phyloP scores from a whole-genome alignment of 2,888 invertebrate species.

The Platycheirus rosarum region DNA sequence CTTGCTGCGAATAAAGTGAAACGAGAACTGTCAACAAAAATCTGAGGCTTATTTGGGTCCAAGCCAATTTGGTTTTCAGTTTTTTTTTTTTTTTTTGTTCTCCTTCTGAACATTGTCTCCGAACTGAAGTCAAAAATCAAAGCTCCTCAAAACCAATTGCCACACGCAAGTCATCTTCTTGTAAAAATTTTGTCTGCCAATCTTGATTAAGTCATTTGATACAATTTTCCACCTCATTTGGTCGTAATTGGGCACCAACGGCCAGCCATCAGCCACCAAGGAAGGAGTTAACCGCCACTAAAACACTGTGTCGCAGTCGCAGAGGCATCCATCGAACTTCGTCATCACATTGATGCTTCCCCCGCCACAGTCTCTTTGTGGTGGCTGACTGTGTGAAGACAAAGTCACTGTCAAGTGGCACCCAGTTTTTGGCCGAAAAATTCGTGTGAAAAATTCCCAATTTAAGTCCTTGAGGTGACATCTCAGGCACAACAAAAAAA shows the following conservation, averaged over 20 bases:
- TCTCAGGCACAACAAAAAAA: slow-evolving; percentile 16
- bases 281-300: slow-evolving; percentile 66
- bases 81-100: slow-evolving; percentile 8
- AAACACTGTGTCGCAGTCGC: slow-evolving; percentile 34
- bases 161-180: slow-evolving; percentile 83
- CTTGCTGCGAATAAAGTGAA: slow-evolving; percentile 22
- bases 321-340: slow-evolving; percentile 38
- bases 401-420: slow-evolving; percentile 50
- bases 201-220: slow-evolving; percentile 81
- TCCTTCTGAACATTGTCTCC: slow-evolving; percentile 15
- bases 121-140: slow-evolving; percentile 69
- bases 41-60: slow-evolving; percentile 30
- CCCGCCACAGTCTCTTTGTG: slow-evolving; percentile 39
- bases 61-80: too few relatives aligned
- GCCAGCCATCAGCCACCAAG: slow-evolving; percentile 74
- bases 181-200: slow-evolving; percentile 75
- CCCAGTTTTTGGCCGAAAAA: slow-evolving; percentile 77
- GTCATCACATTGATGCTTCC: slow-evolving; percentile 29
- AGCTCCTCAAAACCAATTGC: slow-evolving; percentile 81
- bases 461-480: slow-evolving; percentile 65
- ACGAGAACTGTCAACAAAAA: slow-evolving; percentile 66
- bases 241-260: slow-evolving; percentile 82
- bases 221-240: slow-evolving; percentile 83
- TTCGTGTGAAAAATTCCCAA: slow-evolving; percentile 81
- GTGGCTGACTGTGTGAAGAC: slow-evolving; percentile 36